Percentiles rank a stretch among this genome's conserved stretches.
Evolutionary conservation across 2,113 vertebrate genomes (phyloP).

Genomic region (Prietella phreatophila): DNA sequence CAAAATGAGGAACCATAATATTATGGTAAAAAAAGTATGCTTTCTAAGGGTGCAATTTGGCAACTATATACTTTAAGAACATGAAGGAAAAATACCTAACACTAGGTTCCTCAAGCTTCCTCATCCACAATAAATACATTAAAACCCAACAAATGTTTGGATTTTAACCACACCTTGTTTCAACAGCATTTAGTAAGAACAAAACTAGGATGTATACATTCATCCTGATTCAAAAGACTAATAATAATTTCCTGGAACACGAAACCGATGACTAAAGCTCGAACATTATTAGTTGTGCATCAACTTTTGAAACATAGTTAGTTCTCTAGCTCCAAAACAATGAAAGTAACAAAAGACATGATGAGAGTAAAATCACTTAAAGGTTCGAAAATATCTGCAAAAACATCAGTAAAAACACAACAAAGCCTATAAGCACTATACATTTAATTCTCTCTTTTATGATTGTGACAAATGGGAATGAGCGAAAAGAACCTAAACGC

Average conservation of each 20-base stretch:
- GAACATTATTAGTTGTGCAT: slow-evolving; percentile 57
- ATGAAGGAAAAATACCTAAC: not conserved
- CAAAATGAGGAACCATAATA: not conserved
- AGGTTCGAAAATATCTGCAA: slow-evolving; percentile 40
- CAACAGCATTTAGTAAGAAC: slow-evolving; percentile 62
- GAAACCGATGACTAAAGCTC: slow-evolving; percentile 46
- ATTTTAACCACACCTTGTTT: slow-evolving; percentile 35
- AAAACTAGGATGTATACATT: slow-evolving; percentile 45
- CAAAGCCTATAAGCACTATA: slow-evolving; percentile 52
- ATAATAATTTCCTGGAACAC: slow-evolving; percentile 42
- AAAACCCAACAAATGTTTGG: not conserved
- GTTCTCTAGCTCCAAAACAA: slow-evolving; percentile 41
- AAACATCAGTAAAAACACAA: slow-evolving; percentile 40
- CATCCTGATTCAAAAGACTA: slow-evolving; percentile 44
- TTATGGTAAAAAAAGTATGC: not conserved
- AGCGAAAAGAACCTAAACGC: slow-evolving; percentile 56
- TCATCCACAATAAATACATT: not conserved
- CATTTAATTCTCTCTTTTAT: slow-evolving; percentile 46
- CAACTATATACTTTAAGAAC: not conserved
- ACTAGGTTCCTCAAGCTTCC: not conserved
- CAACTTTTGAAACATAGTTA: slow-evolving; percentile 49
- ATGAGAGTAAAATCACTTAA: slow-evolving; percentile 34
- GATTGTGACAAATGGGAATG: slow-evolving; percentile 59
- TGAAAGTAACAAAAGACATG: slow-evolving; percentile 19
- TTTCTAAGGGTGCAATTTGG: not conserved